Evolutionary conservation across 1,140 invertebrate species (phyloP).

Genomic region (Drosophila lowei): DNA sequence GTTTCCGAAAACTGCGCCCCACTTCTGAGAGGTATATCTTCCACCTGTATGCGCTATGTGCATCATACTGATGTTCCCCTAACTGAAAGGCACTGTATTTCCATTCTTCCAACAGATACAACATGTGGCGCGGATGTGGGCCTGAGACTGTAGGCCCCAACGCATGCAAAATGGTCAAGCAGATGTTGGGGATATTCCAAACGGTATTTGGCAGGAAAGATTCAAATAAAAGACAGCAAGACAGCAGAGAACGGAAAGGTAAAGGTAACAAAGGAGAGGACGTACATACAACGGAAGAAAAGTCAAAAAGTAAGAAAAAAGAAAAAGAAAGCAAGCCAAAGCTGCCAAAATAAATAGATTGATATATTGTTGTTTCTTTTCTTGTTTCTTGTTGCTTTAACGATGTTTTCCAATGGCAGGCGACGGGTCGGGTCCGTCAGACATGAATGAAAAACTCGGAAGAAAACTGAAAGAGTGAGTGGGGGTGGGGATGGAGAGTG

Average conservation of each 20-base stretch:
- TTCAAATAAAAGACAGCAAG: not conserved
- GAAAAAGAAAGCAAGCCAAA: constrained; percentile 3
- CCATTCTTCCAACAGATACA: no score
- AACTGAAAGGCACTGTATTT: no score
- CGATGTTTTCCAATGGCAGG: constrained; percentile 55
- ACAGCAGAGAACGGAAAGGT: constrained; percentile 4
- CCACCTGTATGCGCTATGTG: no score
- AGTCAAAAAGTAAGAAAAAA: not conserved
- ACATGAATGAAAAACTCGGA: constrained; percentile 39
- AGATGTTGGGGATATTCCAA: constrained; percentile 5
- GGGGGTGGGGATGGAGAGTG: no score
- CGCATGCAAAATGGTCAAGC: no score
- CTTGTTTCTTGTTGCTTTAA: constrained; percentile 33
- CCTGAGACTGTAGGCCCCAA: no score
- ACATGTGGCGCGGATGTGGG: no score
- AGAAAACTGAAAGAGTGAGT: no score
- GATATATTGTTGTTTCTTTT: constrained; percentile 38
- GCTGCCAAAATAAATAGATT: constrained; percentile 59
- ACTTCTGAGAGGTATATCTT: no score
- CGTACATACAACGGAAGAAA: constrained; percentile 5
- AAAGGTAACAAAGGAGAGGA: not conserved
- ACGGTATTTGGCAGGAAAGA: constrained; percentile 27
- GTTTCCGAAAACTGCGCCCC: no score
- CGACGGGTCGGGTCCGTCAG: constrained; percentile 2
- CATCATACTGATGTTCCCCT: no score